These are phyloP conservation scores for Andrena praecox DNA, from an alignment of 2,888 invertebrate species.

Conservation along the genomic window DNA sequence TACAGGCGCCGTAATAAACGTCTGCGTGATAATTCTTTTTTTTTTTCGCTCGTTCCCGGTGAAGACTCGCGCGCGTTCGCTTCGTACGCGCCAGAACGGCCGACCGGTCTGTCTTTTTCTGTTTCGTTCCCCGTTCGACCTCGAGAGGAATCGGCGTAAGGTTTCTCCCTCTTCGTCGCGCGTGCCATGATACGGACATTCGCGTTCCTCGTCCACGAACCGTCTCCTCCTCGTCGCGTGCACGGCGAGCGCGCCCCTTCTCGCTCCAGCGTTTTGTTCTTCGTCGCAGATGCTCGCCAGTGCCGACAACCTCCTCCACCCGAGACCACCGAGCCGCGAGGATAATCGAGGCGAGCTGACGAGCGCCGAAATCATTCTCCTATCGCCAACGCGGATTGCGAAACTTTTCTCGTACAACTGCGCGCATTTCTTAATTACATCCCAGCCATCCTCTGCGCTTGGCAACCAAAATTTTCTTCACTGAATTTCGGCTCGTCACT, in stretches of 20 bases:
- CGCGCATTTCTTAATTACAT: background rate
- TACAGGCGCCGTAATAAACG: background rate
- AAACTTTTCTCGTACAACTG: background rate
- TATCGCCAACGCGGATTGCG: slow-evolving; percentile 9
- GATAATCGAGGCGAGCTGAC: slow-evolving; percentile 60
- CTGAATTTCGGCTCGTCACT: too few relatives aligned
- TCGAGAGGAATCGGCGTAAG: slow-evolving; percentile 62
- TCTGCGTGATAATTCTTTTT: slow-evolving; percentile 20
- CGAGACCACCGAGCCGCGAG: slow-evolving; percentile 32
- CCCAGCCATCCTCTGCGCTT: too few relatives aligned
- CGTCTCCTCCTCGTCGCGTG: slow-evolving; percentile 50
- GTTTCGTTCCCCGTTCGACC: slow-evolving; percentile 59
- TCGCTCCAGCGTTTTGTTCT: slow-evolving; percentile 67
- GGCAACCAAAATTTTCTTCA: too few relatives aligned
- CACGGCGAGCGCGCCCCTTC: slow-evolving; percentile 45
- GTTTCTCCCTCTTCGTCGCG: slow-evolving; percentile 63
- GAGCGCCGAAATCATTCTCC: slow-evolving; percentile 39
- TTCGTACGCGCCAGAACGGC: slow-evolving; percentile 23
- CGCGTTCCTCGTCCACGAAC: slow-evolving; percentile 36
- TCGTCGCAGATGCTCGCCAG: slow-evolving; percentile 75
- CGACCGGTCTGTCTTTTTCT: slow-evolving; percentile 57
- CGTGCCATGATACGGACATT: slow-evolving; percentile 48
- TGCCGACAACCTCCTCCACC: slow-evolving; percentile 69
- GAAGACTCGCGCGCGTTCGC: slow-evolving; percentile 36
- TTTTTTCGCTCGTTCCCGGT: slow-evolving; percentile 33